These are phyloP conservation scores for Prochilodus magdalenae DNA, from an alignment of 2,113 vertebrate genomes.

Conservation along the genomic window DNA sequence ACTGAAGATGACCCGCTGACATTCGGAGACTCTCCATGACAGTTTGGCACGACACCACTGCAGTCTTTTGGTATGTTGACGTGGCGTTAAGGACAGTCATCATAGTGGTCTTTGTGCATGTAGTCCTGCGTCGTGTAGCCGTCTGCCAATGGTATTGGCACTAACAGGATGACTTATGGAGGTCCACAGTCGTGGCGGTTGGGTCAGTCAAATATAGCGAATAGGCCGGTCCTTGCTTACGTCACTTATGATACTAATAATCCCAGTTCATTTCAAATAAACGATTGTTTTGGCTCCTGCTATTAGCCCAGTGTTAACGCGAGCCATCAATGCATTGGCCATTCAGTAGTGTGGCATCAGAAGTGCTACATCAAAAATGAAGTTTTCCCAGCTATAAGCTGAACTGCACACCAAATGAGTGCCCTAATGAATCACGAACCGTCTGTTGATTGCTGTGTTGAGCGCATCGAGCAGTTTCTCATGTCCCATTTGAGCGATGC, in stretches of 20 bases:
- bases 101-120: too few relatives aligned
- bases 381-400: slow-evolving; percentile 2
- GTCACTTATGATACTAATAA: background rate
- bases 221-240: too few relatives aligned
- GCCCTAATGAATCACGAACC: background rate
- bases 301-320: background rate
- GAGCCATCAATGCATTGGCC: background rate
- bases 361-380: background rate
- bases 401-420: slow-evolving; percentile 10
- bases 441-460: slow-evolving; percentile 8
- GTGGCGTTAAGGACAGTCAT: too few relatives aligned
- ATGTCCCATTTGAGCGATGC: background rate
- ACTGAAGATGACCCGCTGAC: too few relatives aligned
- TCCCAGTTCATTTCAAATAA: background rate
- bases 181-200: too few relatives aligned
- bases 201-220: too few relatives aligned
- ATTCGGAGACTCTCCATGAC: too few relatives aligned
- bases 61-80: too few relatives aligned
- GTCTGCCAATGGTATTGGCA: too few relatives aligned
- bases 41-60: too few relatives aligned
- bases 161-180: too few relatives aligned
- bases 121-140: too few relatives aligned
- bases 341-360: background rate
- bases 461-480: background rate
- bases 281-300: slow-evolving; percentile 1